Evolutionary conservation across 2,113 vertebrate genomes (phyloP), one percentile per base, ranked within the genome.

Genomic region (Etia nguti): DNA sequence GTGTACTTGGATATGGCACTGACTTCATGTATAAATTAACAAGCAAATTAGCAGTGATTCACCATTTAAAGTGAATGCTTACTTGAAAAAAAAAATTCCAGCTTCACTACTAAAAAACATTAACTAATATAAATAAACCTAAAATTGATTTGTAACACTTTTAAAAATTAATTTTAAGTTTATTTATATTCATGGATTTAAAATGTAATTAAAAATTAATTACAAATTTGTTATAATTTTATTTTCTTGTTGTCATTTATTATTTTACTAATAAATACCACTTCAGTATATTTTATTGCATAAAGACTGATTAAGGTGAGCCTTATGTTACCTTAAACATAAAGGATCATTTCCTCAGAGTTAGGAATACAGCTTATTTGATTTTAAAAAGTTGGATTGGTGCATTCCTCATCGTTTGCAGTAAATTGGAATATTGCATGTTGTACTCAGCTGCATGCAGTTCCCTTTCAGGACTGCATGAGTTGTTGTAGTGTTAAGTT

Each of bases 161-260:
- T 31, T 2, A 31, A 31, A 8, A 9, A 36, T 3, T 10, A 10
- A 38, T 38, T 0, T 0, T 36, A 65, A 7, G 18, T 65, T 65
- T 5, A 65, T n/a, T 65, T 65, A n/a, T 36, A 36, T 36, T 2
- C 59, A 36, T 20, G 34, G 10, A 38, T 38, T 38, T 9, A 38
- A 38, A 10, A 38, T 38, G 8, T 38, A 38, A 60, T 59, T 31
- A 2, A 59, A 59, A 59, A 59, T 59, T 8, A 31, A 20, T 12
- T 65, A 36, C 2, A 65, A 65, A 38, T 38, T n/a, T 65, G 60
- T 65, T 62, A 2, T 11, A 36, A 4, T 36, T 62, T 62, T 7
- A 31, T 62, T 62, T 62, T 62, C 59, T 36, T 62, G 31, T 62
- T 62, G 59, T 36, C 59, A 36, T 62, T n/a, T 36, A 34, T 62